Base-by-base conservation (phyloP, 2,888 invertebrate species). In the Smittia aterrima region DNA sequence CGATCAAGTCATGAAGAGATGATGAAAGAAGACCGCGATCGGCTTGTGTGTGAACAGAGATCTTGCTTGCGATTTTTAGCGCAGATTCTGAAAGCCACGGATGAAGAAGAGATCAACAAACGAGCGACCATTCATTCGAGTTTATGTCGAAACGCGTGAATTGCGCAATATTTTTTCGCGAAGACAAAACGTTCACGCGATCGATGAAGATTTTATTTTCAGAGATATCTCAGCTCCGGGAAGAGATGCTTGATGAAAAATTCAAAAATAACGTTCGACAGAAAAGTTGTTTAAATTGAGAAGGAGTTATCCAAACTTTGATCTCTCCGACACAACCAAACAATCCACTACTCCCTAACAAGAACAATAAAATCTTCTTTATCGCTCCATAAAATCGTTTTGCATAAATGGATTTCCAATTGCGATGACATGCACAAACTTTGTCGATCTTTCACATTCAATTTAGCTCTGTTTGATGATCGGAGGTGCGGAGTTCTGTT, bases 361-460 rank as follows among this genome's bases (percentile, higher is more conserved):
- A 47, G 11, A 47, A n/a, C 47, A n/a, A n/a, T 47, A 47, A 47
- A 47, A 47, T 47, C 11, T 47, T 47, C n/a, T 47, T 47, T 47
- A 47, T 47, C 47, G 47, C 47, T 16, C 16, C 47, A 16, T 47
- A 47, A 47, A 47, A 2, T 47, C 47, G 47, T n/a, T 47, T 16
- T 16, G 11, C 2, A n/a, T 47, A 47, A 47, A 47, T 47, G 2
- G 47, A 47, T 16, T 47, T 6, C 16, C 11, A 47, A 47, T 16
- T 47, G 47, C n/a, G 47, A 11, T n/a, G 16, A 47, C 2, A 6
- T 11, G n/a, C n/a, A 47, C 47, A 47, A 47, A 6, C 7, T 6
- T 2, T 47, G n/a, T 47, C 47, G 47, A 47, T n/a, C 11, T 47
- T 47, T 47, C 47, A 47, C n/a, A n/a, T 47, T 47, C 47, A n/a